Evolutionary conservation across 2,113 vertebrate genomes (phyloP), one percentile per base, ranked within the genome.

Genomic region (Pachyramphus minor): DNA sequence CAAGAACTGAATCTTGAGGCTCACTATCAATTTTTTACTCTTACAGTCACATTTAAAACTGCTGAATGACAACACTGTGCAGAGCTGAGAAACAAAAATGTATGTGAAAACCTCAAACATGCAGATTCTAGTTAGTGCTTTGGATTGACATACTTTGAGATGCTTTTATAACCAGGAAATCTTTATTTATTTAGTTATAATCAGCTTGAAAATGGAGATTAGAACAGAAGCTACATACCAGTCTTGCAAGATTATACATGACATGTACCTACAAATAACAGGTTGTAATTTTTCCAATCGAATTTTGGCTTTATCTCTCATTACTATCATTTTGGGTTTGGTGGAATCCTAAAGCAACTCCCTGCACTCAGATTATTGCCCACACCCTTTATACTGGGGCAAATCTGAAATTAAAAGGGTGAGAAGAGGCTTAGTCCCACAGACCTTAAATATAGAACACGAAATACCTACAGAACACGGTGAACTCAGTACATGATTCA

Each of bases 401-500:
- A 89, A 52, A 89, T 44, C n/a, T 45, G 19, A 69, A 77, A 41
- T 28, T 42, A 78, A 79, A 87, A 75, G 42, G 64, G 42, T 53
- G 74, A 89, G 50, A 77, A 69, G 24, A 59, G 37, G 44, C 27
- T 88, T 53, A 35, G 63, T 55, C 10, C 63, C 6, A 6, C 13
- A 84, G 39, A 41, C 14, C 24, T 47, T 76, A 76, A 44, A 83
- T 90, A 95, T 94, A 89, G 73, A 73, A 66, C 0, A 3, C 83
- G 86, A 92, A 95, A 91, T 96, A 95, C 85, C 87, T 95, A 93
- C 63, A 91, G 93, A 86, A 86, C 72, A 93, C 0, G 3, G 60
- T 60, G 59, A 89, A 84, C 83, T 90, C 72, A 88, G 85, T 19
- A 95, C 72, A 72, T 93, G 91, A 93, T 82, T 96, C 55, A 93